phyloP scores from a whole-genome alignment of 2,888 invertebrate genomes.

The Cyaniris semiargus region DNA sequence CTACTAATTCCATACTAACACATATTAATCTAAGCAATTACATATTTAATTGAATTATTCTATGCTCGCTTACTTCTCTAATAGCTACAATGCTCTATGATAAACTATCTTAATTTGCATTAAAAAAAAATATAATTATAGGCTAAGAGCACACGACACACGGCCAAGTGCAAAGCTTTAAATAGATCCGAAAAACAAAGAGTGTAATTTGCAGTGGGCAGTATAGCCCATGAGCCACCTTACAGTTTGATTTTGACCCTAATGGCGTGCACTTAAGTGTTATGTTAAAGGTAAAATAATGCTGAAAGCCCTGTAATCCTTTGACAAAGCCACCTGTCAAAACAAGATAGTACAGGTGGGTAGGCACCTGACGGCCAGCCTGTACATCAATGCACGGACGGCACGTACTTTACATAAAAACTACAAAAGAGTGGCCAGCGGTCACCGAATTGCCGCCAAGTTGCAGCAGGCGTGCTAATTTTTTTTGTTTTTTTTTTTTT shows the following conservation, averaged over 20 bases:
- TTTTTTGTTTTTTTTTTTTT: not conserved
- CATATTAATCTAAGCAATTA: slow-evolving; percentile 9
- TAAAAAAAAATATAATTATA: slow-evolving; percentile 23
- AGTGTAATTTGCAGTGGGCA: slow-evolving; percentile 43
- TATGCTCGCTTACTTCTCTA: not conserved
- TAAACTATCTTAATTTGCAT: slow-evolving; percentile 14
- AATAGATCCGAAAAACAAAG: slow-evolving; percentile 48
- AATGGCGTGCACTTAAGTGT: not conserved
- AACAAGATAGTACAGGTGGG: slow-evolving; percentile 71
- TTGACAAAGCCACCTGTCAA: slow-evolving; percentile 71
- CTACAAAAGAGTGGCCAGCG: slow-evolving; percentile 2
- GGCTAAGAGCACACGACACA: slow-evolving; percentile 32
- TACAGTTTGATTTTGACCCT: not conserved
- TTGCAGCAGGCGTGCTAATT: not conserved
- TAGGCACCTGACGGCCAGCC: slow-evolving; percentile 57
- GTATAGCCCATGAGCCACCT: not conserved
- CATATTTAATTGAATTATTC: not conserved
- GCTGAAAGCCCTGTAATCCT: slow-evolving; percentile 49
- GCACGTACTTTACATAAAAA: slow-evolving; percentile 30
- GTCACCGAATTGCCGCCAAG: slow-evolving; percentile 13
- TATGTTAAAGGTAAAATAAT: not conserved
- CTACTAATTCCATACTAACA: not conserved
- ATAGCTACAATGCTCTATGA: slow-evolving; percentile 8
- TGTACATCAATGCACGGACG: slow-evolving; percentile 30
- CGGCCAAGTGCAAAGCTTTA: slow-evolving; percentile 38